Evolutionary conservation across 2,113 vertebrate species (phyloP).

Genomic region (Apistogramma diplotaenia): DNA sequence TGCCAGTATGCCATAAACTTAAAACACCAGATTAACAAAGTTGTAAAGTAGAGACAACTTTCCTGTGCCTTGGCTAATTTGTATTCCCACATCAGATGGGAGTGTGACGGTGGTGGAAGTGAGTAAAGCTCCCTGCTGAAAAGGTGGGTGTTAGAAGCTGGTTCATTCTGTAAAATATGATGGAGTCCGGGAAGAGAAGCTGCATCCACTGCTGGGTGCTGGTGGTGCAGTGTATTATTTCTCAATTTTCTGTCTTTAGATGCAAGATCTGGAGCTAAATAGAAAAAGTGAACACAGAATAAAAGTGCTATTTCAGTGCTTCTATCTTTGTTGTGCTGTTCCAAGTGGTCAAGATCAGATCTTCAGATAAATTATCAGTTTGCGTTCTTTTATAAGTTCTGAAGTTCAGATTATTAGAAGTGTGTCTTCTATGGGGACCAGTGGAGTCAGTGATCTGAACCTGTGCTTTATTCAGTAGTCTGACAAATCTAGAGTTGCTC

Average conservation of each 20-base stretch:
- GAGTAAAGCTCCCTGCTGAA: conserved; percentile 1
- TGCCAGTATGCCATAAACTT: not conserved
- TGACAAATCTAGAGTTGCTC: no score
- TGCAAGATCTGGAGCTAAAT: not conserved
- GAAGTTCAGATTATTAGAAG: no score
- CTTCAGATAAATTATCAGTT: no score
- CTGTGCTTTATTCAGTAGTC: no score
- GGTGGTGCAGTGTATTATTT: not conserved
- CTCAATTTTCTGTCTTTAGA: not conserved
- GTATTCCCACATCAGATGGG: not conserved
- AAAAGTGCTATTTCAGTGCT: no score
- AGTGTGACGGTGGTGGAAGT: conserved; percentile 15
- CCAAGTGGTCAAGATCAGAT: no score
- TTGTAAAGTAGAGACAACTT: not conserved
- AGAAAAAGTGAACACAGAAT: no score
- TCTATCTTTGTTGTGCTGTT: no score
- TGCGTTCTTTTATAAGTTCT: no score
- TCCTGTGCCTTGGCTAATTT: not conserved
- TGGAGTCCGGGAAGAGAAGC: not conserved
- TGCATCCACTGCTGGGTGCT: not conserved
- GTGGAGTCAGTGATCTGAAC: no score
- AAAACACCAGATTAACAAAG: not conserved
- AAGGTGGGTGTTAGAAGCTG: not conserved
- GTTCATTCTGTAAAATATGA: not conserved
- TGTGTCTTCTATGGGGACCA: no score